Evolutionary conservation across 2,888 invertebrate species (phyloP), one percentile per base, ranked within the genome.

Genomic region (Hydroisotoma schaefferi): DNA sequence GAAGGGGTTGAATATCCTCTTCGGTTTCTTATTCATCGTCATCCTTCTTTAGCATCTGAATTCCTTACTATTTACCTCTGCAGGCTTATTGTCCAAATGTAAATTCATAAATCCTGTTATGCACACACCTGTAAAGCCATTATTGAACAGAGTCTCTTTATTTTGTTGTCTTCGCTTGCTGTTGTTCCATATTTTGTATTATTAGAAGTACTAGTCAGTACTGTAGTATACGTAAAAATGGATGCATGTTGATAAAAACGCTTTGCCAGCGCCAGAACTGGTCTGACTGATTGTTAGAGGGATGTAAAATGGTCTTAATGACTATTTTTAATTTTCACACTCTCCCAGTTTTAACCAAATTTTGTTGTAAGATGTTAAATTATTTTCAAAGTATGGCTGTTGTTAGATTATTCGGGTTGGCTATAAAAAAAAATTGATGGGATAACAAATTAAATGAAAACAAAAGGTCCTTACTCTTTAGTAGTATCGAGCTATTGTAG

Each of bases 1-100:
- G 37, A n/a, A 52, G 33, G 52, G 37, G 54, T 54, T 54, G 54
- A 54, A 54, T 54, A 54, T 54, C 54, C 54, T 54, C 52, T 10
- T 46, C 49, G 27, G 8, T 49, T 27, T 23, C 25, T 49, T 49
- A 49, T 46, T 26, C 46, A 40, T 40, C 40, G 8, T 40, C 40
- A 40, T 40, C 40, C 15, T 3, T 46, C 25, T 46, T 46, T 46
- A 23, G 12, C 6, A 8, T 23, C 23, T 15, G 46, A 46, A 46
- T 46, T 46, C 46, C 46, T 46, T 4, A 46, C n/a, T n/a, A n/a
- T n/a, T n/a, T n/a, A n/a, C n/a, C n/a, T n/a, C n/a, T n/a, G n/a
- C n/a, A n/a, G n/a, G 12, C 20, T 15, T 8, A 46, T 46, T 46
- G 46, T 46, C 46, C 46, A 10, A 46, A 12, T 25, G n/a, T 4